Evolutionary conservation across 2,888 invertebrate species (phyloP).

Genomic region (Synanthedon myopaeformis): DNA sequence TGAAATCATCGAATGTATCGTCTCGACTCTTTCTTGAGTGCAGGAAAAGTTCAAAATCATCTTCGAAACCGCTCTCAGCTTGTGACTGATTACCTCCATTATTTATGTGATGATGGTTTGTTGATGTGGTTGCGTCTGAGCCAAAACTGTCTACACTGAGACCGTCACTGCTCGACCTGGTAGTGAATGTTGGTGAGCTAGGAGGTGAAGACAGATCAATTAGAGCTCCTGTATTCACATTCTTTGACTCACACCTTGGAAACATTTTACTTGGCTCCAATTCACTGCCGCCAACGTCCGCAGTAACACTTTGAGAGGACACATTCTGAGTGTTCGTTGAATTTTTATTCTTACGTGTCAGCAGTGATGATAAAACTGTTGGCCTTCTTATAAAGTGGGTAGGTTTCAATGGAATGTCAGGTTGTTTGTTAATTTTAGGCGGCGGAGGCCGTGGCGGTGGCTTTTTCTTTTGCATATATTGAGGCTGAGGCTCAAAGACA

Average conservation of each 20-base stretch:
- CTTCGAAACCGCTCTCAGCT: conserved; percentile 85
- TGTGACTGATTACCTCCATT: conserved; percentile 77
- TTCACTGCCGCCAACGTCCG: conserved; percentile 33
- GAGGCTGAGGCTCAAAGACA: conserved; percentile 56
- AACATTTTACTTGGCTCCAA: conserved; percentile 49
- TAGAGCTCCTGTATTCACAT: conserved; percentile 66
- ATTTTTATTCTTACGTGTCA: conserved; percentile 48
- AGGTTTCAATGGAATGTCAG: conserved; percentile 58
- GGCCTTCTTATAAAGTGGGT: conserved; percentile 65
- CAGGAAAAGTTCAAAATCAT: conserved; percentile 80
- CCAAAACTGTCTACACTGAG: conserved; percentile 82
- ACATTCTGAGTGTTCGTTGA: conserved; percentile 17
- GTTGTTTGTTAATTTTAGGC: conserved; percentile 64
- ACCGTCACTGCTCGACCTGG: conserved; percentile 80
- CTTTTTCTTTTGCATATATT: conserved; percentile 71
- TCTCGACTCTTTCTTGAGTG: conserved; percentile 53
- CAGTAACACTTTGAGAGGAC: conserved; percentile 20
- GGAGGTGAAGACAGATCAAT: conserved; percentile 81
- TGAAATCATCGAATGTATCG: conserved; percentile 66
- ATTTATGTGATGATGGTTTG: conserved; percentile 62
- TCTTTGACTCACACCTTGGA: conserved; percentile 59
- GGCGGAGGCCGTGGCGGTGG: conserved; percentile 81
- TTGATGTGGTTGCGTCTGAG: conserved; percentile 75
- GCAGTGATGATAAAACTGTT: conserved; percentile 51
- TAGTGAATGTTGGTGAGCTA: conserved; percentile 80